Percentiles rank a stretch among this genome's conserved stretches.
phyloP scores from a whole-genome alignment of 2,888 invertebrate species.

The Acanthopleura granulata region DNA sequence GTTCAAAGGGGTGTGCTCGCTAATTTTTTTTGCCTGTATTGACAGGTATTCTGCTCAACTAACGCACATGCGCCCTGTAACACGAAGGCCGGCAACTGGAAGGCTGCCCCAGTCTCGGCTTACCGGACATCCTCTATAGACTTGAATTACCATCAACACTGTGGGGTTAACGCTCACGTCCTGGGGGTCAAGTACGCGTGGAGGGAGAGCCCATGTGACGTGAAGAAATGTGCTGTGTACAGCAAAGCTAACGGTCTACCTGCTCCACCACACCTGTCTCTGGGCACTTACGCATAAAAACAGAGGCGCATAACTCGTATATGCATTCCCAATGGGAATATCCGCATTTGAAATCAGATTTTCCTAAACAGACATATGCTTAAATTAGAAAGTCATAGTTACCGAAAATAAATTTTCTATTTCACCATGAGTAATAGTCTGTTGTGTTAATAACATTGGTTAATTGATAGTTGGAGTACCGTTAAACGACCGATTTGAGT shows the following conservation, averaged over 20 bases:
- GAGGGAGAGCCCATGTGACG: conserved; percentile 41
- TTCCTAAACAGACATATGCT: too few relatives aligned
- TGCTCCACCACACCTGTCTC: conserved; percentile 32
- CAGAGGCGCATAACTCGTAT: not conserved
- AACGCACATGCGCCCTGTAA: not conserved
- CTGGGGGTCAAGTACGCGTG: conserved; percentile 44
- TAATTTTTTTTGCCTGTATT: not conserved
- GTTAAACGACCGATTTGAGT: too few relatives aligned
- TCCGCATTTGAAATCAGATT: too few relatives aligned
- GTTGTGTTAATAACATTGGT: too few relatives aligned
- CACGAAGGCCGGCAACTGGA: not conserved
- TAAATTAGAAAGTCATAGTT: too few relatives aligned
- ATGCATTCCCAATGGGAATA: too few relatives aligned
- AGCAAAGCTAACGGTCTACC: conserved; percentile 35
- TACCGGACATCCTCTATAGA: not conserved
- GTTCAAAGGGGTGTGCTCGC: too few relatives aligned
- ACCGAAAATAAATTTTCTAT: too few relatives aligned
- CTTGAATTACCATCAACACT: not conserved
- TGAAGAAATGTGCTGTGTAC: conserved; percentile 40
- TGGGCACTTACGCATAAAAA: not conserved
- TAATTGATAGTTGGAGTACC: too few relatives aligned
- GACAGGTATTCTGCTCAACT: conserved; percentile 3
- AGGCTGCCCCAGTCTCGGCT: not conserved
- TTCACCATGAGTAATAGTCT: too few relatives aligned
- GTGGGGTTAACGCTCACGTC: conserved; percentile 14